Evolutionary conservation across 35 echinoderm and acorn worm species (phyloP).

Genomic region (Patiria miniata): DNA sequence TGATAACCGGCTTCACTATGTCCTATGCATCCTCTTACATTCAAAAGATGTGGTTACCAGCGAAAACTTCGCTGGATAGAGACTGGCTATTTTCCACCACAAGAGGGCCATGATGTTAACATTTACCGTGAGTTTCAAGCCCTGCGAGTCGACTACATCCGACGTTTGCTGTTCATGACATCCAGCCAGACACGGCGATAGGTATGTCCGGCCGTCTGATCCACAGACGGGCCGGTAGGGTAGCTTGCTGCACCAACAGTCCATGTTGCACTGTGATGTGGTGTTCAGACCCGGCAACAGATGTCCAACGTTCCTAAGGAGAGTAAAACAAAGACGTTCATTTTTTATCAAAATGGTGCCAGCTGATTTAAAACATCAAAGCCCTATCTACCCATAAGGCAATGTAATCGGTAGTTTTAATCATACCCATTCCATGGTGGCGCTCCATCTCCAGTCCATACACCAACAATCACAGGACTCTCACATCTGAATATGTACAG

Average conservation of each 20-base stretch:
- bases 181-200: conserved; percentile 77
- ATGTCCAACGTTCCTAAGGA: neutral
- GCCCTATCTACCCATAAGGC: neutral
- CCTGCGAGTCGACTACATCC: conserved; percentile 3
- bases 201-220: conserved; percentile 67
- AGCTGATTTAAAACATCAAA: neutral
- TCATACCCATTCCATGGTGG: neutral
- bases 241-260: conserved; percentile 57
- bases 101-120: neutral
- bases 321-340: neutral
- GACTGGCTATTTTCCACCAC: too few relatives aligned
- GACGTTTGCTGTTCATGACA: neutral
- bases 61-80: too few relatives aligned
- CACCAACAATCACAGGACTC: neutral
- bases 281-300: neutral
- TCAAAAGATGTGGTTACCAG: too few relatives aligned
- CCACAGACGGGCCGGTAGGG: conserved; percentile 73
- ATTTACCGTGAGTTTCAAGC: conserved; percentile 25
- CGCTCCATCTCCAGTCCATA: neutral
- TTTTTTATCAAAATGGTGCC: neutral
- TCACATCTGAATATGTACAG: conserved; percentile 43
- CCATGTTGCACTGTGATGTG: conserved; percentile 34
- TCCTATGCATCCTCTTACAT: too few relatives aligned
- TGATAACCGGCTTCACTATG: too few relatives aligned
- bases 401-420: neutral